Conservation (phyloP, 2,113 vertebrate species). For the Lophochroa leadbeateri region DNA sequence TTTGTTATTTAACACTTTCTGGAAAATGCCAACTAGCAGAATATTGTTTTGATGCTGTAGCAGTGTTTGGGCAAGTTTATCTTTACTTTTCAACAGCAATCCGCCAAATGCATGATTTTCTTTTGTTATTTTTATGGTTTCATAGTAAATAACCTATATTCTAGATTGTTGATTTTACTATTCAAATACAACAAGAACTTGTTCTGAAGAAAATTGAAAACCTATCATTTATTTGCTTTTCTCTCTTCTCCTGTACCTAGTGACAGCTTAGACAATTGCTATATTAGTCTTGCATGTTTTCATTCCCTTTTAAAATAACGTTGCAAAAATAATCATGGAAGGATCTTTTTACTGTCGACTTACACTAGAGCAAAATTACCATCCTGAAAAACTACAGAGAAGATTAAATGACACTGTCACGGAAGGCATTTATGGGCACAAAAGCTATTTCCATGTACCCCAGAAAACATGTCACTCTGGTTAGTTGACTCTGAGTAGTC, state of each 20-base stretch:
- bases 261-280: neutral
- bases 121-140: neutral
- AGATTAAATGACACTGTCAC: neutral
- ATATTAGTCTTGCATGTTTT: neutral
- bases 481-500: neutral
- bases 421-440: neutral
- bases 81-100: neutral
- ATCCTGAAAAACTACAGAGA: neutral
- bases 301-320: neutral
- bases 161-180: neutral
- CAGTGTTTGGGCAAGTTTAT: neutral
- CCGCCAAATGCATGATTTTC: neutral
- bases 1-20: neutral
- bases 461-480: neutral
- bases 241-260: neutral
- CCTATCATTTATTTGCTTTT: neutral
- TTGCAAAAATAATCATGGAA: neutral
- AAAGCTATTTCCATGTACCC: neutral
- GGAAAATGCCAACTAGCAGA: neutral
- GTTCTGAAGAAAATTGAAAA: neutral
- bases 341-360: neutral
- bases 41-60: neutral
- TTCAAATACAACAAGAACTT: neutral
- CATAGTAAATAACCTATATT: neutral
- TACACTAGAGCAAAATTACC: neutral